These are phyloP conservation scores for Cochlearius cochlearius DNA, from an alignment of 2,113 vertebrate genomes.

Conservation along the genomic window DNA sequence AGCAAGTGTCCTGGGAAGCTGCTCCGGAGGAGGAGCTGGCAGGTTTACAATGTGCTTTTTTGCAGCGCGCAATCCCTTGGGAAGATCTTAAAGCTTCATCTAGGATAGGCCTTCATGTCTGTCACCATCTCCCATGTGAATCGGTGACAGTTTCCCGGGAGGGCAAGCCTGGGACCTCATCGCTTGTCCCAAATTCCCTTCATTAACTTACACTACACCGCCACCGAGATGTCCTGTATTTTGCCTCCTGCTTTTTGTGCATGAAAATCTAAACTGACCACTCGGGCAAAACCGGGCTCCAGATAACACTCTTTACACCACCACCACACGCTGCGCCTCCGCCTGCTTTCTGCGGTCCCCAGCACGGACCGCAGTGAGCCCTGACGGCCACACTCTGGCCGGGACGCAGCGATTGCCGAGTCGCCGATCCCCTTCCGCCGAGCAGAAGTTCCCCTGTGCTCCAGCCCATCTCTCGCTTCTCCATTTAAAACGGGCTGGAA, in stretches of 20 bases:
- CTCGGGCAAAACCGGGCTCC: background rate
- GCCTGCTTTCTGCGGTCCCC: background rate
- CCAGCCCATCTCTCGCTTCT: background rate
- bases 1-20: background rate
- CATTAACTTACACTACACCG: rapidly evolving
- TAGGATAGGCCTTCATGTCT: background rate
- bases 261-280: rapidly evolving
- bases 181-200: rapidly evolving
- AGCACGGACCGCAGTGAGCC: background rate
- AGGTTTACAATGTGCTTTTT: background rate
- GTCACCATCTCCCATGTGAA: rapidly evolving
- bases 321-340: rapidly evolving
- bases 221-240: rapidly evolving
- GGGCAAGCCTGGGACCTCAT: background rate
- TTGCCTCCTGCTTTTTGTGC: background rate
- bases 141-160: rapidly evolving
- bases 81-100: background rate
- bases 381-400: rapidly evolving
- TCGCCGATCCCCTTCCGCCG: rapidly evolving
- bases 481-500: background rate
- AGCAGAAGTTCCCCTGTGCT: background rate
- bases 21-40: background rate
- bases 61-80: rapidly evolving
- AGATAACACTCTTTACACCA: rapidly evolving
- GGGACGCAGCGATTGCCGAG: rapidly evolving